Base-by-base conservation (phyloP, 2,888 invertebrate species). In the Drosophila tripunctata region DNA sequence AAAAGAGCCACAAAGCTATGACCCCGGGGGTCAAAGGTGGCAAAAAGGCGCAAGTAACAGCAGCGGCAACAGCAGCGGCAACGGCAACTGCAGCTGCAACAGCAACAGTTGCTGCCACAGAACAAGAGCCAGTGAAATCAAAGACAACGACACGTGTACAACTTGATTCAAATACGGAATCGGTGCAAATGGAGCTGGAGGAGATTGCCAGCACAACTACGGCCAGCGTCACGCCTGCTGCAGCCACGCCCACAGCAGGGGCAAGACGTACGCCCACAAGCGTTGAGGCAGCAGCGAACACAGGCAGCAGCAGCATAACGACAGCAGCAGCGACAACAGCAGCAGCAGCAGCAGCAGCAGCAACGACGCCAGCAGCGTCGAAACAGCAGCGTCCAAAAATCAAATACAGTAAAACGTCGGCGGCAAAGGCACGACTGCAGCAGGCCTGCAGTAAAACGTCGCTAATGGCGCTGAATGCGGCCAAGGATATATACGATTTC, bases 401-500 rank as follows among this genome's bases (percentile, higher is more conserved):
- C 48, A 81, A 81, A 52, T 81, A 83, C 36, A 86, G 81, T 2
- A 82, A 82, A 24, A 86, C 81, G 0, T 68, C 80, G 10, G 77
- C 87, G 7, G 67, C 72, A 1, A 82, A 86, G 43, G 75, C 70
- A 35, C 58, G 87, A 3, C 33, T 84, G 67, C 84, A 75, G 66
- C 67, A 71, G 56, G 47, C 41, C 57, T 67, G 67, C 67, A 60
- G 61, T 31, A 45, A 62, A 12, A 47, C 55, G 1, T 24, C 69
- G 15, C 45, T 62, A 5, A 60, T 31, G 24, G 30, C 43, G 8
- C 41, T 58, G 41, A 61, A 52, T 31, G 72, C 69, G 2, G 65
- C 76, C 48, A 87, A 89, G 66, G 91, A 91, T 56, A 79, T 91
- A 4, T 91, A 91, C 12, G 91, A 91, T 52, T 91, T 91, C 35